Evolutionary conservation across 2,113 vertebrate species (phyloP).

Genomic region (Regulus satrapa): DNA sequence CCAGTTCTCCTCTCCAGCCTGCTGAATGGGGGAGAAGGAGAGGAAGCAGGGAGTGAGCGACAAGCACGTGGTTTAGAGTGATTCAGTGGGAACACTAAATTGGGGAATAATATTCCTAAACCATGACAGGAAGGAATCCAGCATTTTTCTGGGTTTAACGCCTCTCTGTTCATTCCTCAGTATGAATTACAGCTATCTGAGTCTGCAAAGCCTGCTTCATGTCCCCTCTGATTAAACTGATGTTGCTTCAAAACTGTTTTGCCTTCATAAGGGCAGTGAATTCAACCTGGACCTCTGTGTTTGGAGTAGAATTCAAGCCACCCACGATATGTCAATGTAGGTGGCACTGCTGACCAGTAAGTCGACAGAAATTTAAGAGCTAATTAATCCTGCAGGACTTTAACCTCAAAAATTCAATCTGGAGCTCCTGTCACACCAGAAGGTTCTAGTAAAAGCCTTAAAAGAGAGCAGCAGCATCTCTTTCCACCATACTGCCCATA

Average conservation of each 20-base stretch:
- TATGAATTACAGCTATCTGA: not conserved
- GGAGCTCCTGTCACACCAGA: not conserved
- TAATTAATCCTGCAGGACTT: not conserved
- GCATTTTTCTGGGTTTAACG: not conserved
- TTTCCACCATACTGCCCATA: not conserved
- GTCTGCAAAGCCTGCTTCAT: not conserved
- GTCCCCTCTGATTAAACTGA: not conserved
- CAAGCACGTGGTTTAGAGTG: fast-evolving
- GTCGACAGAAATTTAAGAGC: not conserved
- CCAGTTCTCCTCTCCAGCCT: not conserved
- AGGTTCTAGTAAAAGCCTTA: not conserved
- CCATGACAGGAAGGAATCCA: not conserved
- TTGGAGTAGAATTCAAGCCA: not conserved
- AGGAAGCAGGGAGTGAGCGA: not conserved
- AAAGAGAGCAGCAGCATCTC: not conserved
- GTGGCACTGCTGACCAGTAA: not conserved
- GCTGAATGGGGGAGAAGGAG: not conserved
- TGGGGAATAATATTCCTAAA: not conserved
- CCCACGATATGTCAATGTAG: not conserved
- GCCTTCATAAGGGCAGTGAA: not conserved
- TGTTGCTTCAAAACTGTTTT: not conserved
- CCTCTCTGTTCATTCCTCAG: not conserved
- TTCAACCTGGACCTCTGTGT: not conserved
- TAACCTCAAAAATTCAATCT: not conserved
- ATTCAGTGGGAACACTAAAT: not conserved